Percentiles rank a stretch among this genome's conserved stretches.
These are phyloP conservation scores for Muntiacus muntjak DNA, from an alignment of 2,113 vertebrate species.

Conservation along the genomic window DNA sequence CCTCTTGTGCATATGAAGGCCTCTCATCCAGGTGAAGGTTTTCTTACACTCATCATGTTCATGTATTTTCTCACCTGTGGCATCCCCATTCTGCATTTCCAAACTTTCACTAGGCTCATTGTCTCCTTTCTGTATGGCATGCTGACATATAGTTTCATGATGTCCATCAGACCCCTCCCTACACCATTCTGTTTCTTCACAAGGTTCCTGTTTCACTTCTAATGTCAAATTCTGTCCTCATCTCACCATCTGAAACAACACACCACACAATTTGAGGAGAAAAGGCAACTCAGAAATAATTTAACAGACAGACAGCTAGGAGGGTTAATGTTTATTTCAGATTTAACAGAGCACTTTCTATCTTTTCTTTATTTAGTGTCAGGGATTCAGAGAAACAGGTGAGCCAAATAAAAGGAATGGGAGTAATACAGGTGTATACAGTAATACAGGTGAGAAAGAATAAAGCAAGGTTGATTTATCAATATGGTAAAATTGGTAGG, in stretches of 20 bases:
- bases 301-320: background rate
- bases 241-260: background rate
- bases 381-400: background rate
- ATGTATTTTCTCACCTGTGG: background rate
- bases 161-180: background rate
- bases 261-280: background rate
- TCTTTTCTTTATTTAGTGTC: background rate
- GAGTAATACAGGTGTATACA: background rate
- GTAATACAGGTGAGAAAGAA: background rate
- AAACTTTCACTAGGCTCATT: background rate
- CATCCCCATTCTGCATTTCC: background rate
- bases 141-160: background rate
- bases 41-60: background rate
- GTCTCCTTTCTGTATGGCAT: background rate
- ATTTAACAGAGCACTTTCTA: background rate
- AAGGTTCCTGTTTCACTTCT: background rate
- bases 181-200: background rate
- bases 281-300: background rate
- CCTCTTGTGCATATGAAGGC: background rate
- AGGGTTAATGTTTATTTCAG: background rate
- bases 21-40: background rate
- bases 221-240: background rate
- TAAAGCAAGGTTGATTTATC: background rate
- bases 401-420: background rate
- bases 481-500: background rate